These are phyloP conservation scores for Pseudochaenichthys georgianus DNA, from an alignment of 2,797 vertebrate species.

Conservation along the genomic window DNA sequence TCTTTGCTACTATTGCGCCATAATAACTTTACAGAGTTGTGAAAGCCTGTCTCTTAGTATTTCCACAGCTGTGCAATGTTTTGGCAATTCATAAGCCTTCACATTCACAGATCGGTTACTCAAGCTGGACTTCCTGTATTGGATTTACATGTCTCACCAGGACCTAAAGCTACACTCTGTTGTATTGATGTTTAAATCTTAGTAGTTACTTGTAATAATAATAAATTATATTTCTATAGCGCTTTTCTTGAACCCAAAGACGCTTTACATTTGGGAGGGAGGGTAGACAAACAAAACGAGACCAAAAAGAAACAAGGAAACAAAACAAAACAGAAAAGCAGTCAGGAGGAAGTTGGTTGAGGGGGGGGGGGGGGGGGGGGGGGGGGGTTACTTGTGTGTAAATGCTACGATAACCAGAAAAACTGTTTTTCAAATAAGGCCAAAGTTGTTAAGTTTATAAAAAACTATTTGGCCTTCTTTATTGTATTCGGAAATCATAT, in stretches of 20 bases:
- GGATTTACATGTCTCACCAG: not conserved
- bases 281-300: too few relatives aligned
- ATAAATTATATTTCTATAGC: too few relatives aligned
- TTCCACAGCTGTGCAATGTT: not conserved
- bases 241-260: too few relatives aligned
- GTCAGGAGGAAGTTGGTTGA: too few relatives aligned
- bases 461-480: not conserved
- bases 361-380: too few relatives aligned
- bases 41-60: not conserved
- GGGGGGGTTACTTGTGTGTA: too few relatives aligned
- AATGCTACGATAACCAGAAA: not conserved
- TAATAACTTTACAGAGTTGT: too few relatives aligned
- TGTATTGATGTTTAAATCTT: slow-evolving; percentile 1
- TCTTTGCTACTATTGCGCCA: not conserved
- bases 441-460: not conserved
- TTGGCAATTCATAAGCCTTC: not conserved
- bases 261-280: too few relatives aligned
- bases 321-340: too few relatives aligned
- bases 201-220: not conserved
- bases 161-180: not conserved
- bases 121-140: too few relatives aligned
- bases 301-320: too few relatives aligned
- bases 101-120: not conserved
- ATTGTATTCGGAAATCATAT: not conserved
- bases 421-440: not conserved